These are phyloP conservation scores for Chunga burmeisteri DNA, from an alignment of 2,113 vertebrate genomes.

Conservation along the genomic window DNA sequence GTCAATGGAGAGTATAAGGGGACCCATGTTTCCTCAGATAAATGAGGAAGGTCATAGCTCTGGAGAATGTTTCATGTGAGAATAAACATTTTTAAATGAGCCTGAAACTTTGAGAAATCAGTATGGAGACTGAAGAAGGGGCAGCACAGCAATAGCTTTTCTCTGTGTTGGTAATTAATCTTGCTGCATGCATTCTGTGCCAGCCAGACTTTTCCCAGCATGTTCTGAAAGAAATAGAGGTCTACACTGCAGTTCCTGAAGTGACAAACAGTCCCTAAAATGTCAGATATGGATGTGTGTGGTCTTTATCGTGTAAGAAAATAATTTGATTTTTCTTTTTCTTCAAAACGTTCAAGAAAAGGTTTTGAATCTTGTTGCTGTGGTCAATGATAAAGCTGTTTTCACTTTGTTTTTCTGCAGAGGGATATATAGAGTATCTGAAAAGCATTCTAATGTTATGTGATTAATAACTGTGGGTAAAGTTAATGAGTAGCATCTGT, in stretches of 20 bases:
- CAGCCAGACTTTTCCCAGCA: background rate
- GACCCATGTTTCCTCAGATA: background rate
- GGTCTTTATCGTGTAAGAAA: background rate
- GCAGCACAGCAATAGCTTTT: background rate
- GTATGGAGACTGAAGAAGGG: background rate
- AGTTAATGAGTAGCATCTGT: background rate
- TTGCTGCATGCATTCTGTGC: background rate
- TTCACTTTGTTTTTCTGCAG: background rate
- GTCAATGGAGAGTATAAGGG: background rate
- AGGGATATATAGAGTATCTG: background rate
- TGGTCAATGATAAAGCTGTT: background rate
- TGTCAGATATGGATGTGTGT: fast-evolving
- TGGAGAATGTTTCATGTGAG: background rate
- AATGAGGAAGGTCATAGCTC: background rate
- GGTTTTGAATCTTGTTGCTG: background rate
- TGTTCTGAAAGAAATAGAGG: background rate
- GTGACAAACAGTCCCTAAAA: background rate
- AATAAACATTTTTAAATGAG: background rate
- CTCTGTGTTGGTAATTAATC: background rate
- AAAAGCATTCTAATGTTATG: background rate
- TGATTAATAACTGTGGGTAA: background rate
- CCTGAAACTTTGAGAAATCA: background rate
- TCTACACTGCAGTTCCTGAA: background rate
- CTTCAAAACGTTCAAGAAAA: background rate
- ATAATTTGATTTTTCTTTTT: background rate